phyloP scores from a whole-genome alignment of 2,113 vertebrate species.

The Corydoras sp. region DNA sequence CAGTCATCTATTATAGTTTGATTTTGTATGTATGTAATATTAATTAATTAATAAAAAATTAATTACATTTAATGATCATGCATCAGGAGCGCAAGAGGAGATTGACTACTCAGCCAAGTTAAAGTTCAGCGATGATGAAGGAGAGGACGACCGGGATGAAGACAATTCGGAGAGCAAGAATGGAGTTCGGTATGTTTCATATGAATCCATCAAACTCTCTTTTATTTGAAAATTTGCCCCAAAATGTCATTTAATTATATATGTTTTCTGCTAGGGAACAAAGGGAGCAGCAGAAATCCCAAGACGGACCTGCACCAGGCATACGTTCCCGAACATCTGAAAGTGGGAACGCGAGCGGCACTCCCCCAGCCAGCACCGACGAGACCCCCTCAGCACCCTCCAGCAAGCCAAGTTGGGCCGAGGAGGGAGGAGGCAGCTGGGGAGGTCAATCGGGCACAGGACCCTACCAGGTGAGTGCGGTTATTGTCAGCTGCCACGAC shows the following conservation, averaged over 20 bases:
- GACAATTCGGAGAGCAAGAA: slow-evolving; percentile 65
- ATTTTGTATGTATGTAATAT: too few species aligned
- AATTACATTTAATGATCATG: neutral
- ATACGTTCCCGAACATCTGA: slow-evolving; percentile 61
- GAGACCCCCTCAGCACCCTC: slow-evolving; percentile 63
- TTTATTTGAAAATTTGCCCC: too few species aligned
- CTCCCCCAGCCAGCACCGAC: slow-evolving; percentile 65
- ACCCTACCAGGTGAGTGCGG: slow-evolving; percentile 70
- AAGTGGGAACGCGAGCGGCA: slow-evolving; percentile 58
- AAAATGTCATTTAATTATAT: too few species aligned
- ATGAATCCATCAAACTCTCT: neutral
- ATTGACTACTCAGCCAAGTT: slow-evolving; percentile 91
- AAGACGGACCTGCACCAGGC: slow-evolving; percentile 50
- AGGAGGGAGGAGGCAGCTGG: slow-evolving; percentile 68
- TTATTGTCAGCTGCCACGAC: too few species aligned
- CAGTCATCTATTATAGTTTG: too few species aligned
- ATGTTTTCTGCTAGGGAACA: slow-evolving; percentile 3
- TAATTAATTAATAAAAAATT: too few species aligned
- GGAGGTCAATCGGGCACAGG: slow-evolving; percentile 58
- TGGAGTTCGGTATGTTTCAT: slow-evolving; percentile 57
- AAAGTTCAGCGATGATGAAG: slow-evolving; percentile 92
- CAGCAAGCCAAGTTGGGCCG: slow-evolving; percentile 76
- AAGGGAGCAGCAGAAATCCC: slow-evolving; percentile 60
- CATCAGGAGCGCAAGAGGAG: slow-evolving; percentile 84
- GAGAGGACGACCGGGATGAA: slow-evolving; percentile 79